A percentile compares a stretch with the other conserved stretches of the same genome.
These are phyloP conservation scores for Clunio marinus DNA, from an alignment of 2,888 invertebrate genomes.

Conservation along the genomic window DNA sequence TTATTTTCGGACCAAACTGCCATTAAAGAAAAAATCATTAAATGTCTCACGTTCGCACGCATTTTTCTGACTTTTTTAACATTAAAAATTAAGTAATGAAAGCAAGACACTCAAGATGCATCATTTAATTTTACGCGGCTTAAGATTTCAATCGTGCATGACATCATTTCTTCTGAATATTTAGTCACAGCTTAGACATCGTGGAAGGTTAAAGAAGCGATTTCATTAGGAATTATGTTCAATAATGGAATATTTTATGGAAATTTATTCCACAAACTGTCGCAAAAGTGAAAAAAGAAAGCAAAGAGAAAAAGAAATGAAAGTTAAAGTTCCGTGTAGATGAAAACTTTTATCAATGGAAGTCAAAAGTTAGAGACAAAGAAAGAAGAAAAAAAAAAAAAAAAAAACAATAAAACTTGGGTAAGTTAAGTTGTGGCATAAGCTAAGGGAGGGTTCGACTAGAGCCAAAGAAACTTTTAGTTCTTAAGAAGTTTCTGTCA, in stretches of 20 bases:
- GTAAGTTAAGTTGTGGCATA: neutral
- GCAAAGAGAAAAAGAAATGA: too few species aligned
- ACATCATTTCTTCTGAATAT: neutral
- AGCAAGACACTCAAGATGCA: conserved; percentile 20
- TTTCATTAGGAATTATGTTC: neutral
- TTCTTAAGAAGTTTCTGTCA: conserved; percentile 5
- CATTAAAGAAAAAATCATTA: too few species aligned
- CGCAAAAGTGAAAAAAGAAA: neutral
- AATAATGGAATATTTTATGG: conserved; percentile 24
- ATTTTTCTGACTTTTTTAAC: neutral
- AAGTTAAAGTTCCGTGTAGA: too few species aligned
- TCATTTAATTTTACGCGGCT: conserved; percentile 24
- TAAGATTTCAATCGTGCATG: conserved; percentile 28
- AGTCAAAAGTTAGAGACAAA: neutral
- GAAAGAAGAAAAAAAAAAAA: neutral
- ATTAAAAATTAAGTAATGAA: conserved; percentile 37
- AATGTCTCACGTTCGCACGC: conserved; percentile 3
- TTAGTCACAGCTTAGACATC: neutral
- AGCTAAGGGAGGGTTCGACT: neutral
- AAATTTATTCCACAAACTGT: conserved; percentile 35
- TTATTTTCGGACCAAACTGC: too few species aligned
- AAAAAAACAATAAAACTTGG: neutral
- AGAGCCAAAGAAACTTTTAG: neutral
- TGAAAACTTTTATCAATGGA: conserved; percentile 4
- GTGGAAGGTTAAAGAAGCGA: neutral